These are phyloP conservation scores for Apodemus agrarius DNA, from an alignment of 2,797 vertebrate species.

Conservation along the genomic window DNA sequence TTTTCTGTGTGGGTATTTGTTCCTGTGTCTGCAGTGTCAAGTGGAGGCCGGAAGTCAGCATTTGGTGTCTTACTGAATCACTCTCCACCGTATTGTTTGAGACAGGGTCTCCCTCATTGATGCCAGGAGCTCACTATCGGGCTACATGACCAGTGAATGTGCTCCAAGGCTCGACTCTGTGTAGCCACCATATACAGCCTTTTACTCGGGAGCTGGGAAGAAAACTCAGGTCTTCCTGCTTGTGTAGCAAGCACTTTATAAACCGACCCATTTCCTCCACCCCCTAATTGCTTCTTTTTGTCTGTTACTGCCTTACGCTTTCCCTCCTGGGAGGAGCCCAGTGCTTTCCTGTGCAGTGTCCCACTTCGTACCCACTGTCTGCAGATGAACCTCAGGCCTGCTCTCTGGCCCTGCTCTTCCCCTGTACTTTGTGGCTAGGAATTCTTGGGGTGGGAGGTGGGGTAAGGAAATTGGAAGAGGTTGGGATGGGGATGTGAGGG, in stretches of 20 bases:
- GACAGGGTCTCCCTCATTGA: background rate
- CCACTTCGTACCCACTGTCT: background rate
- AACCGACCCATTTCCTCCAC: background rate
- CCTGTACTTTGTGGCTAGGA: background rate
- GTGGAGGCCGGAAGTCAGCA: background rate
- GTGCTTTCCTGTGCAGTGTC: background rate
- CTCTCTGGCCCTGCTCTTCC: background rate
- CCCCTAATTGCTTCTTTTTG: background rate
- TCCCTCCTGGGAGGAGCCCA: background rate
- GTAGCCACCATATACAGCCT: too few relatives aligned
- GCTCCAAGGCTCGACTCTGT: background rate
- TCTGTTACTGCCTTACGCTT: background rate
- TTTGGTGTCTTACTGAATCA: background rate
- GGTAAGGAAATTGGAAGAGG: background rate
- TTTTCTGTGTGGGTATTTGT: background rate
- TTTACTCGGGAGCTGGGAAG: background rate
- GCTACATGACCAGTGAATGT: background rate
- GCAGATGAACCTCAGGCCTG: background rate
- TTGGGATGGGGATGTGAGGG: background rate
- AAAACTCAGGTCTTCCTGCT: background rate
- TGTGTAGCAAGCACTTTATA: background rate
- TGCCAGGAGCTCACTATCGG: background rate
- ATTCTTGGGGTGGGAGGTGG: background rate
- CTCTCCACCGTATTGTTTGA: background rate
- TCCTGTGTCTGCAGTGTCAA: background rate